Evolutionary conservation across 2,797 vertebrate genomes (phyloP), one percentile per base, ranked within the genome.

Genomic region (Petrocephalus sullivani): DNA sequence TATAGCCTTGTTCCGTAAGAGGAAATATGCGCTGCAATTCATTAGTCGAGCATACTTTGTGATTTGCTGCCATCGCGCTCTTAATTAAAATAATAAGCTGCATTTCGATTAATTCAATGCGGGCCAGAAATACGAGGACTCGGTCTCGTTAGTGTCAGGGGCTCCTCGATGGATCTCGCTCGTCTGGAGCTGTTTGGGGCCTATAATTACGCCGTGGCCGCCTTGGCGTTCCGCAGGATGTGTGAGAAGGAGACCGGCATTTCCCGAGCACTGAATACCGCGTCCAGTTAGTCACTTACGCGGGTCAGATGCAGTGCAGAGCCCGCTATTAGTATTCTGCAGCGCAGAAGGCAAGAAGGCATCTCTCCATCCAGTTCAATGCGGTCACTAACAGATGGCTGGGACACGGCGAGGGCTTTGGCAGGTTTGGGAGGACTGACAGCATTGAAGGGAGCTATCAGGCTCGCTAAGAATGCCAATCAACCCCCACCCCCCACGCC

Each of bases 21-120:
- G 75, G 75, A 49, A 81, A 81, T 49, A 2, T 81, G 41, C 19
- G 2, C 41, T 81, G 75, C n/a, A 19, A 81, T 81, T 49, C 75
- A 75, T 81, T 81, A 46, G 41, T 49, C 8, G 7, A 81, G 41
- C 16, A 10, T 81, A 75, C 33, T 75, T 75, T 19, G 67, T 75
- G 75, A 49, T 49, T 81, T 46, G 41, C 75, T 81, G 75, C 9
- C 1, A 57, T 57, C 56, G 56, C 41, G 49, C 41, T 81, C 41
- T 81, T n/a, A 81, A 49, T 81, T 81, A 10, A 49, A 49, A 81
- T 81, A 81, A 81, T 81, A 81, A 81, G 19, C 75, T 81, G 75
- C 75, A 49, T 81, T 81, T 81, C 1, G 75, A 81, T 81, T 54
- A 84, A 84, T 54, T 12, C 51, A 33, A 14, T 16, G 21, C 14